Evolutionary conservation across 2,113 vertebrate genomes (phyloP).

Genomic region (Rhinogobius similis): DNA sequence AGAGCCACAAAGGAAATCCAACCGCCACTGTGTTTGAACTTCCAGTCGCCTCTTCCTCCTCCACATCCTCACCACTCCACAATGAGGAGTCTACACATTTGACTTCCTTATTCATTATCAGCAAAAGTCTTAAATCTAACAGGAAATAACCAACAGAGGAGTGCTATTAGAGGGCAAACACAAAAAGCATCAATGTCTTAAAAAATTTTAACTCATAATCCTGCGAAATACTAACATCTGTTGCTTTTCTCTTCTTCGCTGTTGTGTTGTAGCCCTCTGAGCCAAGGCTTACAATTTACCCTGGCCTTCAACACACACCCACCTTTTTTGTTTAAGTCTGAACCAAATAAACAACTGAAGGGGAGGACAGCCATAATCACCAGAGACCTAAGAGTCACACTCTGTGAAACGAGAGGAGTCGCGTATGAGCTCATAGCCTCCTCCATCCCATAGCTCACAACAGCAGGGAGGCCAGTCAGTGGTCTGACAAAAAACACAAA

Average conservation of each 20-base stretch:
- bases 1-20: constrained; percentile 25
- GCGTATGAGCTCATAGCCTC: constrained; percentile 49
- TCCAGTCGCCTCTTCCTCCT: constrained; percentile 40
- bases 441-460: constrained; percentile 54
- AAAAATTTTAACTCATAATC: not conserved
- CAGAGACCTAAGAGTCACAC: constrained; percentile 25
- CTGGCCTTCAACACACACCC: constrained; percentile 41
- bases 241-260: not conserved
- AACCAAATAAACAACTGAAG: constrained; percentile 60
- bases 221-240: not conserved
- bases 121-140: not conserved
- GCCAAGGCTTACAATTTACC: constrained; percentile 10
- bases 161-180: no score
- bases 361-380: constrained; percentile 50
- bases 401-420: constrained; percentile 36
- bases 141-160: not conserved
- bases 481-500: constrained; percentile 10
- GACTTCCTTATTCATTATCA: constrained; percentile 33
- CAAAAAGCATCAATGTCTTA: not conserved
- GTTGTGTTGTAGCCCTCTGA: not conserved
- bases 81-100: constrained; percentile 33
- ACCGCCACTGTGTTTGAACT: constrained; percentile 45
- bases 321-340: constrained; percentile 46
- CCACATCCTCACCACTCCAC: constrained; percentile 50
- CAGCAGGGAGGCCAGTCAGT: constrained; percentile 4